Conservation (phyloP, 2,113 vertebrate genomes). For the Peucedramus taeniatus region DNA sequence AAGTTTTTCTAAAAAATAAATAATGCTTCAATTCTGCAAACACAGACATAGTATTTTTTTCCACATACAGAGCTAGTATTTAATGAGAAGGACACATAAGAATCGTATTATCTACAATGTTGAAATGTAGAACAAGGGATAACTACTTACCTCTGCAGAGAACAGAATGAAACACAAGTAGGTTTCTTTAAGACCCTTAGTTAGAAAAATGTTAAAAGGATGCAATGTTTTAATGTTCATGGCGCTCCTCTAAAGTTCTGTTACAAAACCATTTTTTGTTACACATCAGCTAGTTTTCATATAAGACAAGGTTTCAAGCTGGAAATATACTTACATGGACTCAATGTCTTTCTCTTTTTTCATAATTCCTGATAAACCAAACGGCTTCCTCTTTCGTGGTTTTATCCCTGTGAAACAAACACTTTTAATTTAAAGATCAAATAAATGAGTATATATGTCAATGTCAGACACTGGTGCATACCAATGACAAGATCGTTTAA, state of each 20-base stretch:
- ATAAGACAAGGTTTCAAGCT: background rate
- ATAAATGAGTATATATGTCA: background rate
- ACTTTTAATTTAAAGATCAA: constrained; percentile 14
- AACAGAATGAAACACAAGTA: background rate
- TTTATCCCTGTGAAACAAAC: constrained; percentile 77
- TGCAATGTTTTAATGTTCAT: background rate
- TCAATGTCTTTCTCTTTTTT: constrained; percentile 90
- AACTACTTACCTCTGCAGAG: background rate
- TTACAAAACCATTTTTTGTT: background rate
- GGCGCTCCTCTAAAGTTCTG: background rate
- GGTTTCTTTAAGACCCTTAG: background rate
- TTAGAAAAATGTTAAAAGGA: background rate
- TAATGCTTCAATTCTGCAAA: background rate
- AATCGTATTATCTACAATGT: background rate
- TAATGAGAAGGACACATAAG: background rate
- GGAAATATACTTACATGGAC: constrained; percentile 82
- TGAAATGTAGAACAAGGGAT: background rate
- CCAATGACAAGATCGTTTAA: background rate
- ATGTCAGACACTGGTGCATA: background rate
- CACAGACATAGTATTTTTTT: background rate
- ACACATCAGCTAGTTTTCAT: background rate
- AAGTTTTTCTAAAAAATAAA: background rate
- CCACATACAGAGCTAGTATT: background rate
- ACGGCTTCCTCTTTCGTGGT: constrained; percentile 87
- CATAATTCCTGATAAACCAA: constrained; percentile 86